Evolutionary conservation across 1,140 invertebrate species (phyloP).

Genomic region (Euschistus heros): DNA sequence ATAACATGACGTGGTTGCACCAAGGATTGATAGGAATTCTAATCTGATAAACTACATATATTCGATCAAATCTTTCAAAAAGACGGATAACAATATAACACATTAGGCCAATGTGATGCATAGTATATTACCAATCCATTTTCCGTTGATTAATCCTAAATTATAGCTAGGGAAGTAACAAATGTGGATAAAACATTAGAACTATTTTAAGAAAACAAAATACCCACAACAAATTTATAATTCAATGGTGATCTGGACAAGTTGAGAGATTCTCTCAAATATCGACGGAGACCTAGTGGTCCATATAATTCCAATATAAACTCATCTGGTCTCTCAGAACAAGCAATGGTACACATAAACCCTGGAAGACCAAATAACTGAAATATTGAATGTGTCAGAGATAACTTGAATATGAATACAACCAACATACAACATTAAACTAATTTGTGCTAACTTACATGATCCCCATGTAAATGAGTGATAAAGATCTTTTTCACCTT

Average conservation of each 20-base stretch:
- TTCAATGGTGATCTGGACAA: background rate
- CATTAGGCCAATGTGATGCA: too few relatives aligned
- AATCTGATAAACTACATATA: too few relatives aligned
- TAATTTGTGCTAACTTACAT: constrained; percentile 30
- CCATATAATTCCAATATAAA: constrained; percentile 7
- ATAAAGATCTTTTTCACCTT: constrained; percentile 42
- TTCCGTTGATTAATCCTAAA: too few relatives aligned
- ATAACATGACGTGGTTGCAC: too few relatives aligned
- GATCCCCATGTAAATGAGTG: constrained; percentile 44
- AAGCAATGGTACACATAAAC: constrained; percentile 38
- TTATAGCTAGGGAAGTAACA: background rate
- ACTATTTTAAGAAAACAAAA: background rate
- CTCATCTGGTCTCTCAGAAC: background rate
- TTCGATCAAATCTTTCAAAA: too few relatives aligned
- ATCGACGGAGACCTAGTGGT: background rate
- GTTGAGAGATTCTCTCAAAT: background rate
- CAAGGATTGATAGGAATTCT: too few relatives aligned
- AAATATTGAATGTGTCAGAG: background rate
- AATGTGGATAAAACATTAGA: background rate
- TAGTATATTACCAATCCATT: too few relatives aligned
- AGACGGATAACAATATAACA: too few relatives aligned
- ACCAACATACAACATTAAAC: constrained; percentile 2
- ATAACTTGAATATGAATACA: too few relatives aligned
- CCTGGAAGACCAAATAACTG: constrained; percentile 41
- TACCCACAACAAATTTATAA: background rate